These are phyloP conservation scores for Callopanchax toddi DNA, from an alignment of 2,113 vertebrate genomes.

Conservation along the genomic window DNA sequence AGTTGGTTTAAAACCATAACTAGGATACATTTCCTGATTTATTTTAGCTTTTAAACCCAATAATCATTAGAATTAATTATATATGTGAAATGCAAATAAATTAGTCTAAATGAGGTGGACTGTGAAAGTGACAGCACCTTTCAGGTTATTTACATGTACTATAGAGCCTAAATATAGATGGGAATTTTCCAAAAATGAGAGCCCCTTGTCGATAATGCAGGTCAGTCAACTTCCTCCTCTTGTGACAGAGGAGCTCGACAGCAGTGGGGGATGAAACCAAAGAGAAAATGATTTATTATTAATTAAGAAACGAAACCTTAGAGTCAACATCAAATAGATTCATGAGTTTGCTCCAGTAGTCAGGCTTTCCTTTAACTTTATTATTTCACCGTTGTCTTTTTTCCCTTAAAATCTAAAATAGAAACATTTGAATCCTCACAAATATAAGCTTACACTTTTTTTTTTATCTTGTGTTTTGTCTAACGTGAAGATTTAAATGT, in stretches of 20 bases:
- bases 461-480: background rate
- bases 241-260: conserved; percentile 23
- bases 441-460: background rate
- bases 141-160: too few species aligned
- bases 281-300: conserved; percentile 58
- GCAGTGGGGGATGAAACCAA: conserved; percentile 48
- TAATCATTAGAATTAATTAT: background rate
- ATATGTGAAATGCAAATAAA: too few species aligned
- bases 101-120: too few species aligned
- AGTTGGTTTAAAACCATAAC: too few species aligned
- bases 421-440: background rate
- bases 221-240: conserved; percentile 32
- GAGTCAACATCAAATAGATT: conserved; percentile 4
- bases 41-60: background rate
- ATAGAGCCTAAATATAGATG: too few species aligned
- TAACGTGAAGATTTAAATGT: background rate
- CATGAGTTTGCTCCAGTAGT: background rate
- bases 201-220: background rate
- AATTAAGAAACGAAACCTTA: conserved; percentile 39
- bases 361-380: background rate
- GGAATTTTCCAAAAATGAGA: too few species aligned
- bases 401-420: background rate
- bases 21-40: background rate
- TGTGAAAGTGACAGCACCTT: too few species aligned
- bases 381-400: background rate